Evolutionary conservation across 2,888 invertebrate genomes (phyloP).

Genomic region (Idaea straminata): DNA sequence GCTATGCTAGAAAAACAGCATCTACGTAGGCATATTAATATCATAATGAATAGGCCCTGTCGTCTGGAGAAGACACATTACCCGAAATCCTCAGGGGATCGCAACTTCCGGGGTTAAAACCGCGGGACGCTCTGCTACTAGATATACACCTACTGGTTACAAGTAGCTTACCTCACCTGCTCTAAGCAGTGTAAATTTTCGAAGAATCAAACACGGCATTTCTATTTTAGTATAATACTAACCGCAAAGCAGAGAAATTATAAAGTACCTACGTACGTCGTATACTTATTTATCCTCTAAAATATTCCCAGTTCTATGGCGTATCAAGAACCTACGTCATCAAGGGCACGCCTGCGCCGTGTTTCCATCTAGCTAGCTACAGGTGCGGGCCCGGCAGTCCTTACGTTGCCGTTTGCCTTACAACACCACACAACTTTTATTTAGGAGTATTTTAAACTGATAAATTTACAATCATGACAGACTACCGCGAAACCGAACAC

Average conservation of each 20-base stretch:
- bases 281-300: slow-evolving; percentile 4
- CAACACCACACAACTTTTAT: slow-evolving; percentile 32
- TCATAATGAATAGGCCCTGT: no score
- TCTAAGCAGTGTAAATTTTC: neutral
- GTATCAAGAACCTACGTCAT: slow-evolving; percentile 62
- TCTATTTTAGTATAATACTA: neutral
- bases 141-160: no score
- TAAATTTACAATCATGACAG: slow-evolving; percentile 45
- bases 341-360: slow-evolving; percentile 74
- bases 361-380: slow-evolving; percentile 74
- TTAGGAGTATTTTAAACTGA: slow-evolving; percentile 34
- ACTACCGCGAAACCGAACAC: slow-evolving; percentile 41
- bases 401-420: slow-evolving; percentile 46
- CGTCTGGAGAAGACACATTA: neutral
- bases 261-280: neutral
- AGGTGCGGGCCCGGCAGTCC: slow-evolving; percentile 76
- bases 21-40: no score
- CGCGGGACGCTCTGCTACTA: no score
- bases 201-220: neutral
- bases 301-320: slow-evolving; percentile 39
- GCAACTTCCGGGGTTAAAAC: no score
- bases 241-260: neutral
- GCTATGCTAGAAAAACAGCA: neutral
- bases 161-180: no score
- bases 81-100: no score